Evolutionary conservation across 2,113 vertebrate genomes (phyloP).

Genomic region (Plectropomus leopardus): DNA sequence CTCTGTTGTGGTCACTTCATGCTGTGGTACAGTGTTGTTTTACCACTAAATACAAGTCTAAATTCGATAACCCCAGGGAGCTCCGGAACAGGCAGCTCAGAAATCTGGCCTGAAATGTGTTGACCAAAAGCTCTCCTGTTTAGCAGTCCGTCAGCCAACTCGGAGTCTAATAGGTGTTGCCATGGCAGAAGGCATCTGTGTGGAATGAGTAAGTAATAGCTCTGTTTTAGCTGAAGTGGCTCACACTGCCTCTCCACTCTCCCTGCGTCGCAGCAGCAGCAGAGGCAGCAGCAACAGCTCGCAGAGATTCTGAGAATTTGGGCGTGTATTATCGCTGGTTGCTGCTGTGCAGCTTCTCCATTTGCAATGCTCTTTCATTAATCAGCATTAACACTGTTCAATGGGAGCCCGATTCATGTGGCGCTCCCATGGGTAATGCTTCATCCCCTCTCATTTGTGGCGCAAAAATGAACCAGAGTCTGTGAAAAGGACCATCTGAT

Average conservation of each 20-base stretch:
- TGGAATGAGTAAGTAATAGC: slow-evolving; percentile 80
- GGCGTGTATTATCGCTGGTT: slow-evolving; percentile 35
- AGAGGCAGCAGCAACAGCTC: slow-evolving; percentile 29
- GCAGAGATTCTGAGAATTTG: slow-evolving; percentile 41
- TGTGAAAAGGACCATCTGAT: slow-evolving; percentile 52
- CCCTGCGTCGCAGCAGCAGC: slow-evolving; percentile 10
- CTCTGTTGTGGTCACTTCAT: neutral
- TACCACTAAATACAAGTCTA: neutral
- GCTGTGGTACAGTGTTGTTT: neutral
- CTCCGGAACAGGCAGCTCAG: slow-evolving; percentile 6
- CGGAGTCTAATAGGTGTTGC: slow-evolving; percentile 72
- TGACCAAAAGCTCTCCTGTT: slow-evolving; percentile 61
- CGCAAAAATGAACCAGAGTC: slow-evolving; percentile 54
- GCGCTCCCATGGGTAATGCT: slow-evolving; percentile 49
- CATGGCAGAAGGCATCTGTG: slow-evolving; percentile 77
- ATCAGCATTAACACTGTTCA: slow-evolving; percentile 70
- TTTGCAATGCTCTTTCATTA: slow-evolving; percentile 75
- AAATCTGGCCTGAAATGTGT: slow-evolving; percentile 58
- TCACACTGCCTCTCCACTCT: slow-evolving; percentile 32
- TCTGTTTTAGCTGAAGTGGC: slow-evolving; percentile 63
- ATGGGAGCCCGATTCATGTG: slow-evolving; percentile 44
- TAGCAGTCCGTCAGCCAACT: slow-evolving; percentile 66
- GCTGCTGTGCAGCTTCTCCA: slow-evolving; percentile 44
- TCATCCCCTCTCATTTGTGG: slow-evolving; percentile 66
- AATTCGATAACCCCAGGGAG: slow-evolving; percentile 7